phyloP scores from a whole-genome alignment of 2,113 vertebrate genomes.

The Tenrec ecaudatus region DNA sequence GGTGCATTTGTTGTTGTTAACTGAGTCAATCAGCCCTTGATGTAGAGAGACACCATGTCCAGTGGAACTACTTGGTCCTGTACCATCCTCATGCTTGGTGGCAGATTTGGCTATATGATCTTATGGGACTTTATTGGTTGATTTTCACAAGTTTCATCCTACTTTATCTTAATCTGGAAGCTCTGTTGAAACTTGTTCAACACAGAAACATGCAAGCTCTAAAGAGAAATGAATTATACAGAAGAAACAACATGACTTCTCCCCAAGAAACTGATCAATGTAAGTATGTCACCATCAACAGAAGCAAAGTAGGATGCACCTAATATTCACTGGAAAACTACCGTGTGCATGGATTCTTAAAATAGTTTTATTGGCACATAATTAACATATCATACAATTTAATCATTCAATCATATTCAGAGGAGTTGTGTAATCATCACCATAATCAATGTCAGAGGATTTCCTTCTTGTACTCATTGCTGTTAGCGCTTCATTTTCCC shows the following conservation, averaged over 20 bases:
- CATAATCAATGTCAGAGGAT: too few relatives aligned
- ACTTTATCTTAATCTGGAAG: not conserved
- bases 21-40: not conserved
- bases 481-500: too few relatives aligned
- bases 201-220: not conserved
- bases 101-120: not conserved
- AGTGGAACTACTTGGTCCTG: not conserved
- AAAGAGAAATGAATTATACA: too few relatives aligned
- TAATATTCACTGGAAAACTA: not conserved
- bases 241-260: too few relatives aligned
- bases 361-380: too few relatives aligned
- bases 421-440: too few relatives aligned
- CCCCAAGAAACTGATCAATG: too few relatives aligned
- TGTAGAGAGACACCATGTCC: not conserved
- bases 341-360: not conserved
- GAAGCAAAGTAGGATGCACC: not conserved
- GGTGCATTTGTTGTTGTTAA: not conserved
- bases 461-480: too few relatives aligned
- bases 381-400: too few relatives aligned
- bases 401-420: too few relatives aligned
- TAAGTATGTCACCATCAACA: slow-evolving; percentile 9
- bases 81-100: not conserved
- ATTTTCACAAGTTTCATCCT: not conserved
- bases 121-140: not conserved
- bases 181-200: not conserved